Base-by-base conservation (phyloP, 2,113 vertebrate species). In the Nymphicus hollandicus region DNA sequence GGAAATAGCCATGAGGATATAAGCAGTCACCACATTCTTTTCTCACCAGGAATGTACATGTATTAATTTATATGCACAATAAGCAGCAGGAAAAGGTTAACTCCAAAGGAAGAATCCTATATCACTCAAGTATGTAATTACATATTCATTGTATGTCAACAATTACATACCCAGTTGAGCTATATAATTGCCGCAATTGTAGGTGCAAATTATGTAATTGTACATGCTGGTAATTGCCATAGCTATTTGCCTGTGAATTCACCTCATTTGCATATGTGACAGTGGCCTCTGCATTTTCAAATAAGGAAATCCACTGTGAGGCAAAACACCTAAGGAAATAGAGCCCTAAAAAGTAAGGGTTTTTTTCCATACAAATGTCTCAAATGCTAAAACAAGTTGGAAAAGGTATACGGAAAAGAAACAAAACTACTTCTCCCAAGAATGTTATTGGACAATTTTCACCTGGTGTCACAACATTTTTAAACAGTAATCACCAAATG, bases 401-500 rank as follows among this genome's bases (percentile, higher is more conserved):
- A 83, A 92, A 61, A 96, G 17, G 4, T 68, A 47, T 28, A 64
- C 41, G 69, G 80, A 93, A 93, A 81, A 3, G 6, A 86, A 80
- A 86, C 41, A 90, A 92, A 91, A 61, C 55, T 81, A 47, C 44
- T 60, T 89, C 44, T 93, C 50, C 50, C n/a, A 90, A 72, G 65
- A 95, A 95, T 56, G 65, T 90, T 92, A 52, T 13, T 96, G 79
- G 65, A 94, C 79, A 41, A 69, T 71, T 95, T 96, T 84, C 86
- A 88, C 13, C 35, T 23, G 8, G 64, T 61, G 37, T 91, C 86
- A 35, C 55, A 73, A 73, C 15, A 19, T 79, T 96, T 92, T 88
- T 35, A 74, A 77, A 56, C 28, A 46, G 47, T 43, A 68, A 24
- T 55, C 90, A 52, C 64, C 81, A 96, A 94, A 86, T 72, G 72